These are phyloP conservation scores for Cavia porcellus DNA, from an alignment of 2,113 vertebrate species.

Conservation along the genomic window DNA sequence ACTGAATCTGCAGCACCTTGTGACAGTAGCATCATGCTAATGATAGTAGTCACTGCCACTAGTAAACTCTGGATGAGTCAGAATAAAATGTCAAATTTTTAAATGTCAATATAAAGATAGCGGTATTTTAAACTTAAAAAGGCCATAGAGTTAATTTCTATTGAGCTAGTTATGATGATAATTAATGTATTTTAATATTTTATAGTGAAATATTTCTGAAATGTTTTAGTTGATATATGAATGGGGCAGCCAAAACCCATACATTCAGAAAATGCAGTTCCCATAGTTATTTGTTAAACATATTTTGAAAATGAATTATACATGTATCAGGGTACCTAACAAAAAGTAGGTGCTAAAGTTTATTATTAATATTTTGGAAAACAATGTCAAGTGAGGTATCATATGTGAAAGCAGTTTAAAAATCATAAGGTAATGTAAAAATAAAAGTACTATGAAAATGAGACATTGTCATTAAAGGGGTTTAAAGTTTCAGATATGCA, in stretches of 20 bases:
- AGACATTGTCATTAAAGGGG: neutral
- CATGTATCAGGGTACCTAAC: neutral
- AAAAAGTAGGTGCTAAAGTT: neutral
- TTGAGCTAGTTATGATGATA: slow-evolving; percentile 23
- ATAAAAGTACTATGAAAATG: neutral
- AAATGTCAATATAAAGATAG: slow-evolving; percentile 24
- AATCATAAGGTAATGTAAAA: neutral
- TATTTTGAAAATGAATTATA: neutral
- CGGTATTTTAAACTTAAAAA: slow-evolving; percentile 31
- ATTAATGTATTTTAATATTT: neutral
- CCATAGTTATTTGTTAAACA: neutral
- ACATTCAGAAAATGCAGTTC: neutral
- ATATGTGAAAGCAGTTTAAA: neutral
- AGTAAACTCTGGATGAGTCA: slow-evolving; percentile 33
- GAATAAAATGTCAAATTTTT: slow-evolving; percentile 9
- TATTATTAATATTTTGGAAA: neutral
- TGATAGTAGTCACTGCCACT: neutral
- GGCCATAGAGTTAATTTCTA: neutral
- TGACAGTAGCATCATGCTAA: neutral
- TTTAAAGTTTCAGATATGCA: slow-evolving; percentile 30
- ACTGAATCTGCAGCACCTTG: neutral
- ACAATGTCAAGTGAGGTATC: neutral
- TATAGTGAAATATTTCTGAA: slow-evolving; percentile 40
- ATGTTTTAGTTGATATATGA: neutral
- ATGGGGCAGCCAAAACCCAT: neutral